A percentile compares a stretch with the other conserved stretches of the same genome.
phyloP scores from a whole-genome alignment of 2,888 invertebrate species.

The Agonopterix heracliana region DNA sequence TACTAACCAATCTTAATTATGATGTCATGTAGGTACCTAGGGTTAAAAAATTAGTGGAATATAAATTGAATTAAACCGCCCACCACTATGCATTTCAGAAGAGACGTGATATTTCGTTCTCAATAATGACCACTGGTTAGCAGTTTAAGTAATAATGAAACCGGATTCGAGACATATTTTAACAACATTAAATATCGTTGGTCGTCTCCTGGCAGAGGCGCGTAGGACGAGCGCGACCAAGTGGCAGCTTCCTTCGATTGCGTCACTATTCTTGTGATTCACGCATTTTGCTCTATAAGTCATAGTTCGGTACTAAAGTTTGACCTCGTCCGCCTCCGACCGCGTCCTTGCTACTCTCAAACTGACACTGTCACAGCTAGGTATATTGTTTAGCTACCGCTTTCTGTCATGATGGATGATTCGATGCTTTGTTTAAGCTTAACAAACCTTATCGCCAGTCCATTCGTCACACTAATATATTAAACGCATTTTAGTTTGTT shows the following conservation, averaged over 20 bases:
- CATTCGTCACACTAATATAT: slow-evolving; percentile 31
- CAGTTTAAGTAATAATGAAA: too few relatives aligned
- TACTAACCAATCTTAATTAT: not conserved
- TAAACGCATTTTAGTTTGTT: slow-evolving; percentile 23
- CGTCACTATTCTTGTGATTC: slow-evolving; percentile 63
- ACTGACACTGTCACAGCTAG: slow-evolving; percentile 25
- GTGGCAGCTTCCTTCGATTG: slow-evolving; percentile 66
- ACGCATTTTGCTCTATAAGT: slow-evolving; percentile 45
- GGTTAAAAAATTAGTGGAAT: too few relatives aligned
- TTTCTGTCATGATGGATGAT: slow-evolving; percentile 25
- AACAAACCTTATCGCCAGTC: slow-evolving; percentile 26
- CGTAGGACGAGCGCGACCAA: slow-evolving; percentile 58
- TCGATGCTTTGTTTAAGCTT: slow-evolving; percentile 22
- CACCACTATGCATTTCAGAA: not conserved
- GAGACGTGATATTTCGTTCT: not conserved
- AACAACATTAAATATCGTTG: slow-evolving; percentile 35
- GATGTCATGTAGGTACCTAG: too few relatives aligned
- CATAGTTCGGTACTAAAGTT: slow-evolving; percentile 39
- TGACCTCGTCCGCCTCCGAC: slow-evolving; percentile 38
- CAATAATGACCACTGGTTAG: too few relatives aligned
- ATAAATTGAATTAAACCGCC: too few relatives aligned
- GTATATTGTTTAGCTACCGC: slow-evolving; percentile 23
- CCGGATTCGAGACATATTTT: slow-evolving; percentile 27
- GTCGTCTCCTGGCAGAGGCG: slow-evolving; percentile 39
- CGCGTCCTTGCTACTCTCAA: slow-evolving; percentile 41